phyloP scores from a whole-genome alignment of 2,113 vertebrate genomes.

The Talpa occidentalis region DNA sequence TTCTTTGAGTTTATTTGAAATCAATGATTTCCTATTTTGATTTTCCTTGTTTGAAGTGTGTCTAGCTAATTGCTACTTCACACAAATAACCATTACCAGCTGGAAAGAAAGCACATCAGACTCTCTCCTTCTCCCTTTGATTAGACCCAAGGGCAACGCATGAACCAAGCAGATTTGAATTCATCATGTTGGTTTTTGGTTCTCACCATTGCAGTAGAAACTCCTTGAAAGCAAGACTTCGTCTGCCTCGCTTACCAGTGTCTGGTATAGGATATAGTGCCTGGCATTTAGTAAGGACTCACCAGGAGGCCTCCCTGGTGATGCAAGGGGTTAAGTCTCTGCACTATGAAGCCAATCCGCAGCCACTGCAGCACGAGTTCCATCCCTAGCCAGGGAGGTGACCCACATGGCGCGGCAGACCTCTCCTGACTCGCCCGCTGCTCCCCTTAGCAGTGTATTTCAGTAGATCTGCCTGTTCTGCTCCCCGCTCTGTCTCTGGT shows the following conservation, averaged over 20 bases:
- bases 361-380: too few relatives aligned
- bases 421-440: too few relatives aligned
- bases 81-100: not conserved
- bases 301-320: too few relatives aligned
- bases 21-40: not conserved
- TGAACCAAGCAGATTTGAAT: not conserved
- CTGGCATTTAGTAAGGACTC: not conserved
- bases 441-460: too few relatives aligned
- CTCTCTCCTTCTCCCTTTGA: not conserved
- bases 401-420: too few relatives aligned
- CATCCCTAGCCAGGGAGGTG: too few relatives aligned
- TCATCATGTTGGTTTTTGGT: not conserved
- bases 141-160: not conserved
- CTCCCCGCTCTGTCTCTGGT: too few relatives aligned
- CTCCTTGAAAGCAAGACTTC: not conserved
- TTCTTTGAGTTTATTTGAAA: not conserved
- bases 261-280: not conserved
- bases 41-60: not conserved
- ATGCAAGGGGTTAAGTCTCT: too few relatives aligned
- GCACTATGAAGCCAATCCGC: too few relatives aligned
- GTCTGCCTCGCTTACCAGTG: not conserved
- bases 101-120: not conserved
- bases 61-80: not conserved
- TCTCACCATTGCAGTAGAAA: not conserved
- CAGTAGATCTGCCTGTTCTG: too few relatives aligned